Evolutionary conservation across 2,888 invertebrate species (phyloP).

Genomic region (Tineola bisselliella): DNA sequence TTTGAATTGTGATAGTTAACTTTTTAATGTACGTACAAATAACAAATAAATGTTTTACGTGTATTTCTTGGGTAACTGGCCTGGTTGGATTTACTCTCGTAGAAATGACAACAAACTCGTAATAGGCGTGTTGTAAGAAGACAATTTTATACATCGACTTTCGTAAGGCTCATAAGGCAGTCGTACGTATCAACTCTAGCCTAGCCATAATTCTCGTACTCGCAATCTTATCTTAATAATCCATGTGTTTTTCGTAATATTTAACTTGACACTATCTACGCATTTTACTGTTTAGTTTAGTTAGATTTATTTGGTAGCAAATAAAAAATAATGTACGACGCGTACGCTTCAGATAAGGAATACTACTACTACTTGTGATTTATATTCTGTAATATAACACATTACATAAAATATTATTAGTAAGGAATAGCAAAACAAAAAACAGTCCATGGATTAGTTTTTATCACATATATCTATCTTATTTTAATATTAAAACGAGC

Average conservation of each 20-base stretch:
- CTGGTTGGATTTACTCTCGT: constrained; percentile 33
- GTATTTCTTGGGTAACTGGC: neutral
- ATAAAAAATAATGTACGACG: neutral
- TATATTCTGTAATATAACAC: no score
- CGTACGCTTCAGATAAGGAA: neutral
- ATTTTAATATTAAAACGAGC: no score
- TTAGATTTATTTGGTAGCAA: neutral
- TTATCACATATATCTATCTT: no score
- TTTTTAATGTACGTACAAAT: neutral
- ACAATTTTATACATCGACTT: constrained; percentile 25
- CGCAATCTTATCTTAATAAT: constrained; percentile 5
- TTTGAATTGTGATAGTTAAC: neutral
- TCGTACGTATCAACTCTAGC: neutral
- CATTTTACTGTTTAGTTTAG: neutral
- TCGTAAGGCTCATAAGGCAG: neutral
- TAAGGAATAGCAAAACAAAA: no score
- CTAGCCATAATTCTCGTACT: neutral
- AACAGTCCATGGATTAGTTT: no score
- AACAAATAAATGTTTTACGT: neutral
- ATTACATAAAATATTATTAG: no score
- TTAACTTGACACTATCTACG: constrained; percentile 5
- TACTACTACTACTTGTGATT: neutral
- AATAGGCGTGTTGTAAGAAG: constrained; percentile 49
- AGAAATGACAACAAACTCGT: constrained; percentile 53
- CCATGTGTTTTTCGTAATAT: constrained; percentile 8